Conservation (phyloP, 2,888 invertebrate species). For the Gortyna flavago region DNA sequence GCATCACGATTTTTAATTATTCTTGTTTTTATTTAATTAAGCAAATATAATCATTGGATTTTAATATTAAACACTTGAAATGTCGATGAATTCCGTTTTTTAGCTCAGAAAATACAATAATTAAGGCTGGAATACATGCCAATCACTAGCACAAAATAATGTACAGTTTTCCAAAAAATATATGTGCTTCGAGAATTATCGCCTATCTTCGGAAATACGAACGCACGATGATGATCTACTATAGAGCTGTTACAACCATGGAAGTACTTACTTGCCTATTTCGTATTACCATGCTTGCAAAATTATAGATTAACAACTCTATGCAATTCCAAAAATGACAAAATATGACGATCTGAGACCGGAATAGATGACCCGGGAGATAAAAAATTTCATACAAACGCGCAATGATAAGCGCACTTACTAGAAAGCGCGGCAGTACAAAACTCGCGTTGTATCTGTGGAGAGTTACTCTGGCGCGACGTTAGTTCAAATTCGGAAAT, state of each 20-base stretch:
- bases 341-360: background rate
- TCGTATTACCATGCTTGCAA: background rate
- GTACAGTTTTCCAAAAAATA: background rate
- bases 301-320: background rate
- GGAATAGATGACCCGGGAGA: no score
- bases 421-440: background rate
- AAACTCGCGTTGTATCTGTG: background rate
- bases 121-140: background rate
- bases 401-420: background rate
- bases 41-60: background rate
- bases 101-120: background rate
- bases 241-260: background rate
- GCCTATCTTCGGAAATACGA: background rate
- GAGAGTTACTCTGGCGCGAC: background rate
- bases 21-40: background rate
- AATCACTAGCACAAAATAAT: background rate
- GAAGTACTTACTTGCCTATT: background rate
- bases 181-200: background rate
- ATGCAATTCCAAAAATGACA: background rate
- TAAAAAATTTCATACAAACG: background rate
- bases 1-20: background rate
- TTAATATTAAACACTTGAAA: background rate
- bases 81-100: background rate
- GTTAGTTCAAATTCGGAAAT: background rate
- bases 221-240: background rate